Evolutionary conservation across 2,888 invertebrate species (phyloP), one percentile per base, ranked within the genome.

Genomic region (Trissonchulus sp.): DNA sequence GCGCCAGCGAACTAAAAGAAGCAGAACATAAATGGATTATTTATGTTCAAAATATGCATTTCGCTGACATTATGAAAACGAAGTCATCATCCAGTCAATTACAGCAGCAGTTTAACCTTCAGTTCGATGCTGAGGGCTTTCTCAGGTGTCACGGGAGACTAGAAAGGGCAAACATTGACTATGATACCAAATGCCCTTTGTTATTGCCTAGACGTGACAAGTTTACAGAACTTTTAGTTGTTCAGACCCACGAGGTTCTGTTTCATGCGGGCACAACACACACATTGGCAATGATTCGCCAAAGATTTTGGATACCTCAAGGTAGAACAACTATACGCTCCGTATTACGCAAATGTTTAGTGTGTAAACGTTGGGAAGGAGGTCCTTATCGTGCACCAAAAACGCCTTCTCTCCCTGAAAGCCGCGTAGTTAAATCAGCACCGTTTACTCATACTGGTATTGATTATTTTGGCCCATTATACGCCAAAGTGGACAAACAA

Each of bases 401-500:
- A 65, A 65, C 34, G 65, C 65, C 65, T 31, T 34, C 65, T 31
- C 34, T 65, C 15, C 65, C 65, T 3, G 31, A 31, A 65, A 31
- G 31, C 8, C 65, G 65, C 34, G 65, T 65, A 31, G 65, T 30
- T 65, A 34, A 65, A 34, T 30, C 65, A 34, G 31, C 65, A 71
- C 74, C 74, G 15, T 74, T 74, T 34, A 23, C 28, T 23, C n/a
- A 82, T 1, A 77, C 77, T 1, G 85, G 84, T 3, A 77, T 85
- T 0, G 85, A 85, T 77, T 80, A 85, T 60, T 80, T 82, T 2
- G 86, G 86, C 0, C 85, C 86, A 0, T 68, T 86, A n/a, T n/a
- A n/a, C n/a, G n/a, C n/a, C n/a, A n/a, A n/a, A n/a, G n/a, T n/a
- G n/a, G n/a, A n/a, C n/a, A n/a, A n/a, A n/a, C n/a, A n/a, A n/a